phyloP scores from a whole-genome alignment of 1,140 invertebrate genomes.

The Scaptomyza hsui region DNA sequence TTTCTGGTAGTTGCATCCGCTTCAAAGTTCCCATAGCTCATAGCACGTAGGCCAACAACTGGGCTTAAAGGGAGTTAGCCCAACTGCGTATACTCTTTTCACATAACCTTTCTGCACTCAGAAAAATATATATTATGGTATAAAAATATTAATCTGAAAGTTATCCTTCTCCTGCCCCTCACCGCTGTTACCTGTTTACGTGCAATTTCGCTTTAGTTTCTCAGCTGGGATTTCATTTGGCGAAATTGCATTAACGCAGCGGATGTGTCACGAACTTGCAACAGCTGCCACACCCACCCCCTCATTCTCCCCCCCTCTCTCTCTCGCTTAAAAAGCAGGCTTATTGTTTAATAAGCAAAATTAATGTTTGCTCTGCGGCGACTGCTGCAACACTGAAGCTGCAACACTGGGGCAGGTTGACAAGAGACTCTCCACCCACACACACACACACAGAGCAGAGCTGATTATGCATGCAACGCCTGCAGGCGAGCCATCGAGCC shows the following conservation, averaged over 20 bases:
- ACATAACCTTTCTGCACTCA: neutral
- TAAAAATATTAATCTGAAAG: neutral
- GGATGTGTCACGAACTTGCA: constrained; percentile 51
- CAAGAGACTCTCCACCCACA: constrained; percentile 15
- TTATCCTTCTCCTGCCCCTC: no score
- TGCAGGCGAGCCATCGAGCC: constrained; percentile 31
- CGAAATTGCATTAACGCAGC: constrained; percentile 63
- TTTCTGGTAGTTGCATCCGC: neutral
- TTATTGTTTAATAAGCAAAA: constrained; percentile 50
- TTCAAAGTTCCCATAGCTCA: neutral
- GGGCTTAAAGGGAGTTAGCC: constrained; percentile 14
- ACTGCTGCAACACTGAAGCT: no score
- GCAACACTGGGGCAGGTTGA: neutral
- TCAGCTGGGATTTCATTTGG: constrained; percentile 48
- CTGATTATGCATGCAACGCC: constrained; percentile 54
- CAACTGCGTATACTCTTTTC: neutral
- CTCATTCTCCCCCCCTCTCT: constrained; percentile 1
- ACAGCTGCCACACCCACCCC: constrained; percentile 1
- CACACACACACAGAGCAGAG: constrained; percentile 13
- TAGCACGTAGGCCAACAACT: constrained; percentile 12
- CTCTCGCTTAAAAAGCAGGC: neutral
- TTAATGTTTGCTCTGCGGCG: constrained; percentile 33
- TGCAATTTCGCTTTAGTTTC: constrained; percentile 63
- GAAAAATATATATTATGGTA: neutral
- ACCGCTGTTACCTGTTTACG: constrained; percentile 64